Conservation (phyloP, 1,140 invertebrate species). For the Drosophila lowei region DNA sequence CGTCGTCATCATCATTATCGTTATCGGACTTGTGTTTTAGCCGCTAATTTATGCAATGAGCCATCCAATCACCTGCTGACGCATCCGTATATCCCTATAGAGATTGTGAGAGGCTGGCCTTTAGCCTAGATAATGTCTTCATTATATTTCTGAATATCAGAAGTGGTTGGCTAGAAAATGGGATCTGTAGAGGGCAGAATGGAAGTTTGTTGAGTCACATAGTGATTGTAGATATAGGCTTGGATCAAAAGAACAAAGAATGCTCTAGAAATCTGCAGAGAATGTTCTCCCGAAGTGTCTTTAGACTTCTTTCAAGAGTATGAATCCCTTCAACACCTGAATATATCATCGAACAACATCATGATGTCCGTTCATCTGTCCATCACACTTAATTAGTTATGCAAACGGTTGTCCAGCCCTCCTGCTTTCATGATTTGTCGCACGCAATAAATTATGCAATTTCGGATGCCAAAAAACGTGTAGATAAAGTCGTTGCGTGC, state of each 20-base stretch:
- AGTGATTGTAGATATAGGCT: too few species aligned
- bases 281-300: neutral
- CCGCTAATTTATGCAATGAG: slow-evolving; percentile 54
- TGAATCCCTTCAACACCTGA: slow-evolving; percentile 45
- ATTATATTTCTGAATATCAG: slow-evolving; percentile 24
- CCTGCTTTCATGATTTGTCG: slow-evolving; percentile 70
- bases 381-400: slow-evolving; percentile 63
- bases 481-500: slow-evolving; percentile 72
- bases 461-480: slow-evolving; percentile 71
- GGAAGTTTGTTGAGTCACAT: too few species aligned
- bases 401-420: slow-evolving; percentile 30
- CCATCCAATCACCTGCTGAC: slow-evolving; percentile 47
- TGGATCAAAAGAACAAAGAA: too few species aligned
- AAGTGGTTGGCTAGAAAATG: neutral
- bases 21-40: slow-evolving; percentile 27
- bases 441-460: slow-evolving; percentile 81
- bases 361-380: slow-evolving; percentile 27
- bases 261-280: too few species aligned
- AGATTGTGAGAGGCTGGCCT: slow-evolving; percentile 29
- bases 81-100: slow-evolving; percentile 48
- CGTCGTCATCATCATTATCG: neutral
- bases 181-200: neutral
- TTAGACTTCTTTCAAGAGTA: slow-evolving; percentile 12
- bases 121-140: slow-evolving; percentile 44
- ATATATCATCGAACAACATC: slow-evolving; percentile 18